Base-by-base conservation (phyloP, 1,140 invertebrate species). In the Calephelis virginiensis region DNA sequence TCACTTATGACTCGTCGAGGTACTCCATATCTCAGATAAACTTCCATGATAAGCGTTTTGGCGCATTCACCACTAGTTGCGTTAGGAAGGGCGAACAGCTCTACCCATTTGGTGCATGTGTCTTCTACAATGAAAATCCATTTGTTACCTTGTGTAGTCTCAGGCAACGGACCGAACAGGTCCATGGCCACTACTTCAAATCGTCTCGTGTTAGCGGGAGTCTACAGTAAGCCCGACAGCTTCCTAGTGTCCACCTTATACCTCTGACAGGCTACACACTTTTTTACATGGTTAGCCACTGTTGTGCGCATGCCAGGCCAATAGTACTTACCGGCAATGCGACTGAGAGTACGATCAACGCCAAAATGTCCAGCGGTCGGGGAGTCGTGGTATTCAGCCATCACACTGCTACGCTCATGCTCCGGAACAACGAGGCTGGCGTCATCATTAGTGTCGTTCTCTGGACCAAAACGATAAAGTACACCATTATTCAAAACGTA, bases 91-190 rank as follows among this genome's bases (percentile, higher is more conserved):
- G 85, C 53, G 43, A 80, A 78, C 11, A 85, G 46, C 62, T 89
- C 82, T 4, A 89, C 76, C 79, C 78, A 90, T 38, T 78, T 76
- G 1, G 77, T 73, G 17, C 70, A 66, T 0, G 71, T n/a, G 62
- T 86, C 84, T 72, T 86, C 78, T 0, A 82, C 67, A 8, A 83
- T 77, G 8, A 87, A 61, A 9, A 88, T 74, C 74, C 80, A 79
- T 8, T 61, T 73, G n/a, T 84, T 67, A 3, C 65, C 64, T n/a
- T 63, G 14, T 5, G 45, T 11, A 0, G 72, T 64, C 43, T 61
- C 11, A 1, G 79, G 75, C 28, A 86, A 63, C 7, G 82, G 77
- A 6, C 79, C 79, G 60, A 85, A 79, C n/a, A 84, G 65, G 60
- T 85, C 82, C 5, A 86, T 28, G 0, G 81, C 14, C 9, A 72